Conservation (phyloP, 2,888 invertebrate genomes). For the Tuberolachnus salignus region DNA sequence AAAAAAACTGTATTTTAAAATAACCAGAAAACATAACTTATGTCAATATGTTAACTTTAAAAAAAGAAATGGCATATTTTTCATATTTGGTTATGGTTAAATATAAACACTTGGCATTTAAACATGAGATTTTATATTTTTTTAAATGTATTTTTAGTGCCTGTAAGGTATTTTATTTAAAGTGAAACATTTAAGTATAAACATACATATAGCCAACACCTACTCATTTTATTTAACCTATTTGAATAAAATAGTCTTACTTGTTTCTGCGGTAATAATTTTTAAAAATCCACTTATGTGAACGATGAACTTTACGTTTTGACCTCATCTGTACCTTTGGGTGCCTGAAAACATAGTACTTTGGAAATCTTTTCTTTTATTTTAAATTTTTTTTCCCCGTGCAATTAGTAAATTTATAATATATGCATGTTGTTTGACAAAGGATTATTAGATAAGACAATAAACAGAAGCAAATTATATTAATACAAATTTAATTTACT, state of each 20-base stretch:
- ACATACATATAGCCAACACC: too few species aligned
- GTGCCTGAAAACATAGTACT: constrained; percentile 36
- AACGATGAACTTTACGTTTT: constrained; percentile 18
- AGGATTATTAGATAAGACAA: not conserved
- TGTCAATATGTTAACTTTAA: too few species aligned
- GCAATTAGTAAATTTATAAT: constrained; percentile 15
- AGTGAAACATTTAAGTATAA: too few species aligned
- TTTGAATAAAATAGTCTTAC: not conserved
- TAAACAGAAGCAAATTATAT: not conserved
- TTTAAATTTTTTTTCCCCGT: constrained; percentile 17
- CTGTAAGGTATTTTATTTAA: too few species aligned
- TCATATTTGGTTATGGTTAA: too few species aligned
- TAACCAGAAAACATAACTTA: too few species aligned
- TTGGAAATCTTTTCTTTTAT: not conserved
- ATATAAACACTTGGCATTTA: too few species aligned
- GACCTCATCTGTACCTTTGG: constrained; percentile 28
- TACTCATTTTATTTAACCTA: constrained; percentile 1
- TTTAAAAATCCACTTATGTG: constrained; percentile 26
- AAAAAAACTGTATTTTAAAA: too few species aligned
- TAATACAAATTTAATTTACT: constrained; percentile 36
- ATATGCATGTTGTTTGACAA: not conserved
- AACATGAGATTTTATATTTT: too few species aligned
- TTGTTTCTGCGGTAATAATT: not conserved
- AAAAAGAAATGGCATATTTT: too few species aligned
- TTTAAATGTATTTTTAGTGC: too few species aligned